phyloP scores from a whole-genome alignment of 2,888 invertebrate species.

The Leptinotarsa haldemani region DNA sequence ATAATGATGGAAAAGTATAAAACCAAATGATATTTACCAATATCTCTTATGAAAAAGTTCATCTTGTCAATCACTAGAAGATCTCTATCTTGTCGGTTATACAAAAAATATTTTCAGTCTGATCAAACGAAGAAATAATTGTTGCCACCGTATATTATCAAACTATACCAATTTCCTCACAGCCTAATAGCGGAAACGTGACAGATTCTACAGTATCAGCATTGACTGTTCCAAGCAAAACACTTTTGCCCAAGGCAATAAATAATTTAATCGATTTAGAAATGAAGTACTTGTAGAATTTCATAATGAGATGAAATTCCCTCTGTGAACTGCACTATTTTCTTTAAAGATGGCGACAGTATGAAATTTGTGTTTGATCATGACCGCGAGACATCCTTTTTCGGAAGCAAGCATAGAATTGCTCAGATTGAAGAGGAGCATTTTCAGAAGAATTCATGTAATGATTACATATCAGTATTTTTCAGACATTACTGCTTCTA shows the following conservation, averaged over 20 bases:
- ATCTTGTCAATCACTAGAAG: no score
- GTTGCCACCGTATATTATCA: neutral
- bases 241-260: neutral
- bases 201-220: constrained; percentile 10
- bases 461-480: neutral
- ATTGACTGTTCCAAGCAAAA: neutral
- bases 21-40: no score
- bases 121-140: neutral
- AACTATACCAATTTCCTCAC: neutral
- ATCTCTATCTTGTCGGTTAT: no score
- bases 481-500: no score
- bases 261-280: constrained; percentile 10
- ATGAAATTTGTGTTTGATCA: neutral
- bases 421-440: neutral
- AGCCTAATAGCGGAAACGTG: neutral
- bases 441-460: neutral
- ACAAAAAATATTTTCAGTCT: no score
- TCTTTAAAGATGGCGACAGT: neutral
- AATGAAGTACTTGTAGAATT: constrained; percentile 2
- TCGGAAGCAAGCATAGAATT: neutral
- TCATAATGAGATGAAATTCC: constrained; percentile 18
- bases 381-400: neutral
- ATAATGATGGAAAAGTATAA: no score
- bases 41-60: no score
- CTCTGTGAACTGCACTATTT: neutral